Conservation (phyloP, 2,797 vertebrate species). For the Pipistrellus pipistrellus region DNA sequence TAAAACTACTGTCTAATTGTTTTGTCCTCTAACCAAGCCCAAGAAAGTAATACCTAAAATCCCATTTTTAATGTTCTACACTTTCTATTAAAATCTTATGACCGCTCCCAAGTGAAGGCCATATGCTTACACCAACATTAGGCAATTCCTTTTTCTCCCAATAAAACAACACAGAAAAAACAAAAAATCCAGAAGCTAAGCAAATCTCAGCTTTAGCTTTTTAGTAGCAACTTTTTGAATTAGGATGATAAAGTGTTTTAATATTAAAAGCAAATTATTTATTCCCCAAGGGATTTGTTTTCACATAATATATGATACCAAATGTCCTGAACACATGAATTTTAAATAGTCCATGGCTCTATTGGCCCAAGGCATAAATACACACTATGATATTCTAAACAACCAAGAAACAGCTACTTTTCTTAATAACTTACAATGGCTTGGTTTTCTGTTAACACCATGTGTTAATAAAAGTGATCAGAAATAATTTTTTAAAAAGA, state of each 20-base stretch:
- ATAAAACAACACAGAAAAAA: constrained; percentile 30
- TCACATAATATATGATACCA: constrained; percentile 38
- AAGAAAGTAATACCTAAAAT: constrained; percentile 58
- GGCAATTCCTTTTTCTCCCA: constrained; percentile 46
- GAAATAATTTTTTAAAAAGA: constrained; percentile 58
- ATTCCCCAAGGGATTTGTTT: constrained; percentile 14
- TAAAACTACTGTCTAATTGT: constrained; percentile 76
- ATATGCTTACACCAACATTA: constrained; percentile 51
- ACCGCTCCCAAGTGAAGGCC: constrained; percentile 40
- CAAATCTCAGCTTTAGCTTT: constrained; percentile 51
- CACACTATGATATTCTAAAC: constrained; percentile 4
- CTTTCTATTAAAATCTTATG: constrained; percentile 64
- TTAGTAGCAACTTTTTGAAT: constrained; percentile 33
- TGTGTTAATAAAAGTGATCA: constrained; percentile 40
- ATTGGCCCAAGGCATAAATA: neutral
- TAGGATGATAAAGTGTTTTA: constrained; percentile 30
- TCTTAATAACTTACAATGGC: constrained; percentile 50
- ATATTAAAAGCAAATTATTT: constrained; percentile 68
- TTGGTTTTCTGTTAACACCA: constrained; percentile 14
- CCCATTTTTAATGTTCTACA: constrained; percentile 66
- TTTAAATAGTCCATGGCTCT: constrained; percentile 6
- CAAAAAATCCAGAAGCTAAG: neutral
- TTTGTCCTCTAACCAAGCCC: constrained; percentile 67
- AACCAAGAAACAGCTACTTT: constrained; percentile 37
- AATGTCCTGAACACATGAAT: constrained; percentile 49